phyloP scores from a whole-genome alignment of 2,113 vertebrate genomes.

The Jacana jacana region DNA sequence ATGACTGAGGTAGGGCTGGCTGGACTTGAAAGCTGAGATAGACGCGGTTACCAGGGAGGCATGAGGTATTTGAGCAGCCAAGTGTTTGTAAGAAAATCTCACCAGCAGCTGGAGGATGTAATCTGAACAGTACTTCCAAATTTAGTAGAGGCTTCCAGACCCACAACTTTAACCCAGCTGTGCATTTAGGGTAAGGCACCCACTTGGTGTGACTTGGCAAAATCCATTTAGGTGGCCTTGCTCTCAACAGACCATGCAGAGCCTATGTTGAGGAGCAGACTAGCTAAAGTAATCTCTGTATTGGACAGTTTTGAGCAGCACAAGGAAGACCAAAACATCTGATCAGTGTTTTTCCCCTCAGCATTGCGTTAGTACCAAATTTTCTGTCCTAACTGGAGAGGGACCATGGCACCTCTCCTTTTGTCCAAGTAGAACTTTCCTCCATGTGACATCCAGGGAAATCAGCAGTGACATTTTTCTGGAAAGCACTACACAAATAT shows the following conservation, averaged over 20 bases:
- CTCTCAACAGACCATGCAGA: neutral
- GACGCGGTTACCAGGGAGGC: neutral
- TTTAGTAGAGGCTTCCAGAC: constrained; percentile 23
- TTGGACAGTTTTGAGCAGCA: neutral
- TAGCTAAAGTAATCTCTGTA: neutral
- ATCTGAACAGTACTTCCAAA: constrained; percentile 31
- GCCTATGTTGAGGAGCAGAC: neutral
- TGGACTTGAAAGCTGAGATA: constrained; percentile 40
- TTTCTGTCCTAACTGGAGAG: neutral
- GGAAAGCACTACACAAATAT: neutral
- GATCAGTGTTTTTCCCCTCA: neutral
- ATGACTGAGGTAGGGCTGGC: constrained; percentile 8
- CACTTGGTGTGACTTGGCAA: neutral
- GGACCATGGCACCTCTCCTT: neutral
- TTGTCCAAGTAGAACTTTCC: neutral
- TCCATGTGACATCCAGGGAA: neutral
- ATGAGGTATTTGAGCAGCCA: constrained; percentile 31
- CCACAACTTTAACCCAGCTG: neutral
- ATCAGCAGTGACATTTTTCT: neutral
- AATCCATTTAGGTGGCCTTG: neutral
- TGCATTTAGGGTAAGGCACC: neutral
- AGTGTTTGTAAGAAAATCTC: constrained; percentile 64
- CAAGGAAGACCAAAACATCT: neutral
- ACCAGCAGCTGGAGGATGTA: constrained; percentile 44
- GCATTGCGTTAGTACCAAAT: neutral